Evolutionary conservation across 2,797 vertebrate genomes (phyloP), one percentile per base, ranked within the genome.

Genomic region (Fistularia commersonii): DNA sequence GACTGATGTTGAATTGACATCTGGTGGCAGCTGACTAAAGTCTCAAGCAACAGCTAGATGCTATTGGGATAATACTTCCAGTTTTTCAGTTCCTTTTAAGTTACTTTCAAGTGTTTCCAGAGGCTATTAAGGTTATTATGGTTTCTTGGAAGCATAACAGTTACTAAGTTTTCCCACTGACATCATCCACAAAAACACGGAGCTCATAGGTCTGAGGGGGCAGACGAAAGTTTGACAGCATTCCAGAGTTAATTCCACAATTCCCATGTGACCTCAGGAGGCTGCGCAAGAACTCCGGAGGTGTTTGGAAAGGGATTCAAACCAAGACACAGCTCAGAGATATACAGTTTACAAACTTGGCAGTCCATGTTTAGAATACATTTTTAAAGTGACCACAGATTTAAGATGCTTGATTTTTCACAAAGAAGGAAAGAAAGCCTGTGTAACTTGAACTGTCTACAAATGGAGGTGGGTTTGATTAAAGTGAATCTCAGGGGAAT

Each of bases 191-290:
- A 23, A 12, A 13, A 47, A 42, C 8, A 11, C 36, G 14, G 45
- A 54, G 45, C 46, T 1, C 1, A 1, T 57, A 54, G 48, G 39
- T 50, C 41, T 12, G 36, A 60, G 45, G 51, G 52, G 57, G 53
- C 41, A 0, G 1, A 39, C 3, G n/a, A 66, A 62, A 23, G 35
- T 66, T 53, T 63, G 67, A 79, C 58, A 39, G 60, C 73, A 77
- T 80, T 81, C 72, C 70, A 8, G 0, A 61, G 57, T 32, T 32
- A 78, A 77, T 80, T 84, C 73, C 77, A 61, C 41, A 58, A 61
- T 64, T 72, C 69, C 68, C 62, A 51, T 54, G 73, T 66, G 77
- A 71, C 69, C 59, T 51, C 42, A 38, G 54, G 65, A 70, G 62
- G 61, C 61, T 64, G 58, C 61, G 50, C 53, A 37, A 57, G 58